Conservation (phyloP, 2,113 vertebrate species). For the Chiloscyllium plagiosum region DNA sequence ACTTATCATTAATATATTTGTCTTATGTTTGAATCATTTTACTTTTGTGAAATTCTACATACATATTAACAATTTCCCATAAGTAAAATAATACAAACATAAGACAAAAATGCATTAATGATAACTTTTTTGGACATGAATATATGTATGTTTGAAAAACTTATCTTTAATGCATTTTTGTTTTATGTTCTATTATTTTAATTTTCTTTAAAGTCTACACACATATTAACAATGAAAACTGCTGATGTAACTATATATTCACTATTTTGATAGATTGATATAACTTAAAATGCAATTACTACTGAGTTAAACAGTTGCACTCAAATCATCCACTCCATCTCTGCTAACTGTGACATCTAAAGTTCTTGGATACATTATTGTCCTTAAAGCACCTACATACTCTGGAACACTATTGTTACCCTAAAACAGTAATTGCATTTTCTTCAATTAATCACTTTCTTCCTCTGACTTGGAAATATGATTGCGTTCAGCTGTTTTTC, state of each 20-base stretch:
- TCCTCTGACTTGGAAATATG: background rate
- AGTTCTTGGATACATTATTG: background rate
- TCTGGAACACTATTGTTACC: background rate
- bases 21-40: background rate
- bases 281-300: background rate
- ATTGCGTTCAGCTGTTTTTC: background rate
- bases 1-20: background rate
- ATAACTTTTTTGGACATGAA: background rate
- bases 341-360: background rate
- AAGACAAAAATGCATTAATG: too few relatives aligned
- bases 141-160: background rate
- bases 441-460: background rate
- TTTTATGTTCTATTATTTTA: too few relatives aligned
- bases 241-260: too few relatives aligned
- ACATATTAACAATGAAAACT: too few relatives aligned
- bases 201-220: too few relatives aligned
- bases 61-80: background rate
- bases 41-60: too few relatives aligned
- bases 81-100: too few relatives aligned
- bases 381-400: background rate
- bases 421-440: background rate
- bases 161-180: too few relatives aligned
- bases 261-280: background rate
- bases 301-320: background rate
- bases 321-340: background rate